Conservation (phyloP, 2,113 vertebrate genomes). For the Sinocyclocheilus anophthalmus region DNA sequence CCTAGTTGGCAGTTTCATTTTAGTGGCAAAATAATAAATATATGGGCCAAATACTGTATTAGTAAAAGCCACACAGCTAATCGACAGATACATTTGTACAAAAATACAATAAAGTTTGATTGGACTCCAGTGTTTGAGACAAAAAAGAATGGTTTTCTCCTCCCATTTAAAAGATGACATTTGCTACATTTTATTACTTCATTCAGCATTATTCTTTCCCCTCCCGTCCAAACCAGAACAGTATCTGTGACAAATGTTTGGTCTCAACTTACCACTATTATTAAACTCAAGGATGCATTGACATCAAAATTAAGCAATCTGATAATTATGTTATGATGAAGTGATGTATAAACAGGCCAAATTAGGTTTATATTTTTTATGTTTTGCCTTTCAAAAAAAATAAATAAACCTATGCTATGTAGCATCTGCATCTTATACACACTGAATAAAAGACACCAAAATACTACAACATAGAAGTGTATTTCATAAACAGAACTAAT, state of each 20-base stretch:
- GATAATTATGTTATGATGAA: neutral
- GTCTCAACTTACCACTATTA: neutral
- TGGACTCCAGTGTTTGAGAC: neutral
- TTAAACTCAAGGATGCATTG: no score
- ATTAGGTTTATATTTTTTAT: neutral
- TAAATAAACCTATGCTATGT: neutral
- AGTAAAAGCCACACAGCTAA: neutral
- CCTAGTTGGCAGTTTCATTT: no score
- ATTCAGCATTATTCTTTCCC: neutral
- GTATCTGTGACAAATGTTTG: neutral
- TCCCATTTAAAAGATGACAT: neutral
- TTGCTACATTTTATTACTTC: neutral
- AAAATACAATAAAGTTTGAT: neutral
- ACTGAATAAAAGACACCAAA: neutral
- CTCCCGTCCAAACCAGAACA: neutral
- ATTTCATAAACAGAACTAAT: neutral
- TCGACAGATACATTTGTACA: neutral
- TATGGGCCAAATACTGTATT: neutral
- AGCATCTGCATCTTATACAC: neutral
- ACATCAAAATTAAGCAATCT: neutral
- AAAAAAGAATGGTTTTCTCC: neutral
- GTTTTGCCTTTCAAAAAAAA: no score
- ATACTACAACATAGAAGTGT: no score
- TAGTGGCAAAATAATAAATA: neutral
- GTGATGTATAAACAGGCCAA: neutral